Evolutionary conservation across 2,113 vertebrate genomes (phyloP), one percentile per base, ranked within the genome.

Genomic region (Amia ocellicauda): DNA sequence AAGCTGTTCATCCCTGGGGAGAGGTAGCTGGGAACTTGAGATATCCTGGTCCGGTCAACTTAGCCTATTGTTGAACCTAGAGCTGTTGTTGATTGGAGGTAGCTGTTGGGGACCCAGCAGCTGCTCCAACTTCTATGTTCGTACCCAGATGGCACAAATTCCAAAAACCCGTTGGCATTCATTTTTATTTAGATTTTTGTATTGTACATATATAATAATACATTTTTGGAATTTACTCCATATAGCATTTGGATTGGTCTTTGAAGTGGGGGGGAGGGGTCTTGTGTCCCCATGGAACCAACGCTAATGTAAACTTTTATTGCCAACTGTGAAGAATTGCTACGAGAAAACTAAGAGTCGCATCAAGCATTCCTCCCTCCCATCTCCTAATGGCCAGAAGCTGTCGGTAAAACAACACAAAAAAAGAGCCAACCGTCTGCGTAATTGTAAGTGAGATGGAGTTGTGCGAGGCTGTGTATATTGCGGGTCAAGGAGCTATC

Each of bases 401-500:
- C n/a, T n/a, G 45, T 47, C 45, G n/a, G 45, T 47, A 47, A 47
- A 47, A 17, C n/a, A 47, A 47, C 45, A 47, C 45, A 47, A 16
- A 47, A 47, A 42, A 36, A 36, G 5, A 36, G 31, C 31, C 13
- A 4, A 47, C 45, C n/a, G 45, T 16, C 45, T 47, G 45, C 5
- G 45, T 47, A 47, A 47, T 47, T 19, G n/a, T 47, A 56, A 36
- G 52, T 42, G 36, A 31, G 57, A 59, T 59, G 40, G 22, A 22
- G 29, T 58, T 20, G n/a, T 20, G 10, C 7, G 19, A 31, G 9
- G n/a, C 20, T 60, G 42, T 28, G 20, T 23, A 47, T 42, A 82
- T 86, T 88, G 83, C 71, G 69, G 86, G 89, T 87, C 86, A 88
- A 85, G 85, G 80, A 85, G 82, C 83, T 80, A 63, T 75, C 88